Evolutionary conservation across 1,140 invertebrate species (phyloP).

Genomic region (Bombus cullumanus): DNA sequence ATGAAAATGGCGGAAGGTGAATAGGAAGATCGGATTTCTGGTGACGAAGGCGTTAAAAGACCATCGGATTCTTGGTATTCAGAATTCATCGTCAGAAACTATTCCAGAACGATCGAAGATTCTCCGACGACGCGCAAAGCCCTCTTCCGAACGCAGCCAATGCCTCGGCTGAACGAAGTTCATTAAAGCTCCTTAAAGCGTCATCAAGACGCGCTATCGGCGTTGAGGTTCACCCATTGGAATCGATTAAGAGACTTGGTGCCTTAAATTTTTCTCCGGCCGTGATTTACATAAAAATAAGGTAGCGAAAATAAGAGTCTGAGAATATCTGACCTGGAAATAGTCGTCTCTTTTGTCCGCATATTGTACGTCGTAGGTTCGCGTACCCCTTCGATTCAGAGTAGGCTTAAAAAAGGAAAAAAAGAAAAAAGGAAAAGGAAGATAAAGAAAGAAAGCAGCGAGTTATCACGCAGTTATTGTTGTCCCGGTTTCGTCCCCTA

Average conservation of each 20-base stretch:
- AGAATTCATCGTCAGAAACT: not conserved
- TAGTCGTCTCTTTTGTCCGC: not conserved
- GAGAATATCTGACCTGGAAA: conserved; percentile 9
- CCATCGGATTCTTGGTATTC: not conserved
- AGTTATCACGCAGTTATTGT: conserved; percentile 11
- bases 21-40: not conserved
- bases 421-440: too few species aligned
- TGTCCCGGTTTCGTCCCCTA: not conserved
- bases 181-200: conserved; percentile 33
- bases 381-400: not conserved
- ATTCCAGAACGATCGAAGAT: conserved; percentile 10
- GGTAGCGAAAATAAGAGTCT: not conserved
- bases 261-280: conserved; percentile 3
- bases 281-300: conserved; percentile 12
- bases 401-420: too few species aligned
- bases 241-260: conserved; percentile 26
- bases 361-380: too few species aligned
- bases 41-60: not conserved
- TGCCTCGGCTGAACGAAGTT: conserved; percentile 19
- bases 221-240: not conserved
- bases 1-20: not conserved
- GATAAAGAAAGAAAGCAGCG: too few species aligned
- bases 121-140: not conserved
- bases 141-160: not conserved
- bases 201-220: conserved; percentile 6